Conservation (phyloP, 2,797 vertebrate species). For the Kryptopterus vitreolus region DNA sequence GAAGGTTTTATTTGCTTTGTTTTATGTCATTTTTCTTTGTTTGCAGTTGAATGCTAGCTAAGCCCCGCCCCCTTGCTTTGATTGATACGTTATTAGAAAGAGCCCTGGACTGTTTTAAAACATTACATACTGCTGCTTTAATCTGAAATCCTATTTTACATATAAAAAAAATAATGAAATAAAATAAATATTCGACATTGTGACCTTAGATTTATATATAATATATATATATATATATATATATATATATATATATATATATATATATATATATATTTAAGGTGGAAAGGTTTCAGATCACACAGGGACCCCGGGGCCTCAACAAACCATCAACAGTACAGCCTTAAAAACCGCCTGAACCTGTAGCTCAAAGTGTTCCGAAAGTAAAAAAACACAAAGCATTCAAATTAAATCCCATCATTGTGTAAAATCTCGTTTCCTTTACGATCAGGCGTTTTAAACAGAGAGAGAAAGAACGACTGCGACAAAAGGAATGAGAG, state of each 20-base stretch:
- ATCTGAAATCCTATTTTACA: not conserved
- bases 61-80: not conserved
- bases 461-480: no score
- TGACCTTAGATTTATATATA: not conserved
- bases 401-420: not conserved
- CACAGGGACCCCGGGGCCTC: not conserved
- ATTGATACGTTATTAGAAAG: not conserved
- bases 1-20: no score
- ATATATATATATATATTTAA: not conserved
- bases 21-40: not conserved
- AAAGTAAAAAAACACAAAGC: not conserved
- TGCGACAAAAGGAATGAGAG: no score
- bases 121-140: conserved; percentile 9
- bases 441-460: not conserved
- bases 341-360: not conserved
- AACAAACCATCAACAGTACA: not conserved
- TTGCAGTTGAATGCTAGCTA: not conserved
- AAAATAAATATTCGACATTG: no score
- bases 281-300: not conserved
- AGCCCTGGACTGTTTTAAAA: not conserved
- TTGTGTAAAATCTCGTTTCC: not conserved
- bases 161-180: no score
- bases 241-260: no score
- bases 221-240: no score
- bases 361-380: not conserved